phyloP scores from a whole-genome alignment of 2,797 vertebrate species.

The Delichon dasypus region DNA sequence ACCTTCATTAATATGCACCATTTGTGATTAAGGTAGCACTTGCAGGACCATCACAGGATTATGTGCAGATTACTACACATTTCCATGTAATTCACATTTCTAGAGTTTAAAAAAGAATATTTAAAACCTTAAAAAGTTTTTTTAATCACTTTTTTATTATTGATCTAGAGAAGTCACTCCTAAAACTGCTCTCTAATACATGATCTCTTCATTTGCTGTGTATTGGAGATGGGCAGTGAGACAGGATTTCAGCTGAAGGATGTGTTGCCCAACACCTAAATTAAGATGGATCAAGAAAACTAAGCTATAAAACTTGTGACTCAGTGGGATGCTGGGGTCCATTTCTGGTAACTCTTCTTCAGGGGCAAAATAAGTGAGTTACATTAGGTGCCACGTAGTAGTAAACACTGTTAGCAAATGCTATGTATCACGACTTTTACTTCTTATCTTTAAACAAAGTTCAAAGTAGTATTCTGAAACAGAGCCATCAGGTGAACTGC shows the following conservation, averaged over 20 bases:
- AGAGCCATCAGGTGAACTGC: background rate
- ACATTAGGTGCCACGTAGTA: background rate
- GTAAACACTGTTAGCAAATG: background rate
- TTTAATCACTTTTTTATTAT: background rate
- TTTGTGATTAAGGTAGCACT: conserved; percentile 48
- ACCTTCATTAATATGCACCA: conserved; percentile 44
- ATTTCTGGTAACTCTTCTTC: background rate
- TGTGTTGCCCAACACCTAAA: background rate
- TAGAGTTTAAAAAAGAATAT: background rate
- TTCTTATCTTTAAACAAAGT: background rate
- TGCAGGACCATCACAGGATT: conserved; percentile 13
- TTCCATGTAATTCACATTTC: background rate
- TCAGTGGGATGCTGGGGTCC: background rate
- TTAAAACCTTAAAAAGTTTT: background rate
- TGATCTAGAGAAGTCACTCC: background rate
- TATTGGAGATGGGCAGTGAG: background rate
- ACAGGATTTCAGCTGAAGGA: background rate
- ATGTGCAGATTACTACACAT: background rate
- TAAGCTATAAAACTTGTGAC: background rate
- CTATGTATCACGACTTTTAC: background rate
- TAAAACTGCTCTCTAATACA: background rate
- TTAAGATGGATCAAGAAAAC: background rate
- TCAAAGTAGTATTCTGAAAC: background rate
- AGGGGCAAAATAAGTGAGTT: background rate
- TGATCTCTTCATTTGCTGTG: background rate